Base-by-base conservation (phyloP, 2,888 invertebrate genomes). In the Romanomermis culicivorax region DNA sequence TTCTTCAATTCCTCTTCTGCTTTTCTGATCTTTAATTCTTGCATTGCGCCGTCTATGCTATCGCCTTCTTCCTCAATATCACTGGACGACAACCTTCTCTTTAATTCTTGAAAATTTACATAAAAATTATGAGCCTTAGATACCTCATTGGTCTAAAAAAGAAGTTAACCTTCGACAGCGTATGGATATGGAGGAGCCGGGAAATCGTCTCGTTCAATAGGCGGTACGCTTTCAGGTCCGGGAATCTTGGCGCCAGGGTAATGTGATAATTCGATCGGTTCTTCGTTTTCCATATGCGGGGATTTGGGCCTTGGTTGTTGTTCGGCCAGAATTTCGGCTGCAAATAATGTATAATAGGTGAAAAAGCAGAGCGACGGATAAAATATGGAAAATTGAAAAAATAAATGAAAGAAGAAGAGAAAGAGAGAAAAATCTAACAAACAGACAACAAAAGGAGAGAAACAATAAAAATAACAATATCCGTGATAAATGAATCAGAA, bases 171-270 rank as follows among this genome's bases (percentile, higher is more conserved):
- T 42, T 52, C 52, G 76, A 88, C 88, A 3, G 88, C 86, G 71
- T 87, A 89, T 25, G 88, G 87, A 76, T 87, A 89, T 36, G 89
- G 88, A 60, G 91, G 89, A 60, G 87, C 89, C 48, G 91, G 91
- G 74, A 89, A 91, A 76, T 91, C 91, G 70, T 89, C 88, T 58
- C 89, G 75, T 72, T 89, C 89, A 61, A 91, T 91, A 71, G 84
- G 85, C 57, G 84, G 78, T 17, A 36, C 53, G 20, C 54, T 47
- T 58, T 83, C 84, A 20, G 86, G 85, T 65, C 79, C 78, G 51
- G 87, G 88, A 68, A 84, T 85, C 74, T 81, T 84, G 27, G 85
- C 89, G 55, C 79, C 84, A 26, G 89, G 89, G 75, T 83, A 89
- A 72, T 87, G 87, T 20, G 88, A 84, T 65, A 89, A 71, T 72